Percentiles rank a stretch among this genome's conserved stretches.
Conservation (phyloP, 2,888 invertebrate genomes). For the Andricus quercusramuli region DNA sequence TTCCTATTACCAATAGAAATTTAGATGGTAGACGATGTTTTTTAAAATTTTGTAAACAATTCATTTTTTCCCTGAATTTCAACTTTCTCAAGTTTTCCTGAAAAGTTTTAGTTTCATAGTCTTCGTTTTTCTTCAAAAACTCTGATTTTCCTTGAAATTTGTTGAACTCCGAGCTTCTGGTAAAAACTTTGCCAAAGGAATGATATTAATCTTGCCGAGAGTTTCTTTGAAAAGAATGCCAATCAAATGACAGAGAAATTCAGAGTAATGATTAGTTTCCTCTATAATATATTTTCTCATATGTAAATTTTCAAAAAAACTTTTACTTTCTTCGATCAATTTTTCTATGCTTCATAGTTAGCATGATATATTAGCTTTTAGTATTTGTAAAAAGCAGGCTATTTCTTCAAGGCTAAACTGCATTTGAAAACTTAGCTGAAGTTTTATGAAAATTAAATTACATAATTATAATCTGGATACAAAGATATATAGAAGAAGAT, state of each 20-base stretch:
- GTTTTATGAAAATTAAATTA: background rate
- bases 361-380: background rate
- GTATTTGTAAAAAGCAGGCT: background rate
- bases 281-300: background rate
- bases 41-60: background rate
- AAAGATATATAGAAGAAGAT: background rate
- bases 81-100: background rate
- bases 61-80: background rate
- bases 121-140: background rate
- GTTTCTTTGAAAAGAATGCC: background rate
- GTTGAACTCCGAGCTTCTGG: background rate
- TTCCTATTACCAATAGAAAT: background rate
- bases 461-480: background rate
- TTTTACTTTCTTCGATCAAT: background rate
- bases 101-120: background rate
- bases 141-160: constrained; percentile 10
- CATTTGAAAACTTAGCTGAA: background rate
- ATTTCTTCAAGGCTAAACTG: background rate
- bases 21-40: background rate
- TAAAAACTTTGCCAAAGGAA: background rate
- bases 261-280: background rate
- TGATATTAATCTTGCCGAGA: background rate
- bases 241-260: constrained; percentile 11
- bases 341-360: background rate
- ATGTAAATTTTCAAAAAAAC: background rate